Percentiles rank a stretch among this genome's conserved stretches.
phyloP scores from a whole-genome alignment of 2,113 vertebrate genomes.

The Odocoileus hemionus region DNA sequence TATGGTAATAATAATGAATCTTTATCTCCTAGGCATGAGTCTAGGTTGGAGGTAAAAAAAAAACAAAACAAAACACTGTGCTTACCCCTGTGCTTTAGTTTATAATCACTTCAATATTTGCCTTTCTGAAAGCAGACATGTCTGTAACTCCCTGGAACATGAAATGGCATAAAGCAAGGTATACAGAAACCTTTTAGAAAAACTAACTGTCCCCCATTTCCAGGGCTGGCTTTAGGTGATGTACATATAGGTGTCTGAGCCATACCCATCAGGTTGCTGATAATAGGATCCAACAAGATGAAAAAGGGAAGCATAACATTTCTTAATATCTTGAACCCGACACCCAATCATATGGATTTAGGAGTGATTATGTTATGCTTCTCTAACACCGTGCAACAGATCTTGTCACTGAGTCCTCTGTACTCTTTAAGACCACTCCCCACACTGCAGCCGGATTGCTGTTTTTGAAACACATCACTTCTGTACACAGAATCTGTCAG shows the following conservation, averaged over 20 bases:
- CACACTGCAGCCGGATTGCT: not conserved
- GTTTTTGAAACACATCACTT: not conserved
- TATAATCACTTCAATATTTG: not conserved
- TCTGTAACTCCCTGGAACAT: not conserved
- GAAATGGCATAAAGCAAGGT: not conserved
- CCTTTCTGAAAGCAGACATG: not conserved
- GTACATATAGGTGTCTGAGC: not conserved
- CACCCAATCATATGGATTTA: not conserved
- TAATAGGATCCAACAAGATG: not conserved
- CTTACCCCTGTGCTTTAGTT: not conserved
- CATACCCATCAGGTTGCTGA: not conserved
- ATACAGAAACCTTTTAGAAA: not conserved
- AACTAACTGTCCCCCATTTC: not conserved
- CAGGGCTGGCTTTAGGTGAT: not conserved
- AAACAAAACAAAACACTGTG: not conserved
- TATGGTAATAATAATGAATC: constrained; percentile 22
- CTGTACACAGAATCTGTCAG: not conserved
- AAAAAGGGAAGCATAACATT: not conserved
- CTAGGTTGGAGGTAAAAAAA: not conserved
- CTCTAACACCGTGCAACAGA: not conserved
- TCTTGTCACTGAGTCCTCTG: not conserved
- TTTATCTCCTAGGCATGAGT: constrained; percentile 75
- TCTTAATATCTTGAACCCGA: not conserved
- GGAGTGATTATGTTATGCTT: not conserved
- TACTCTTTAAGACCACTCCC: not conserved